Conservation (phyloP, 2,113 vertebrate genomes). For the Bambusicola thoracicus region DNA sequence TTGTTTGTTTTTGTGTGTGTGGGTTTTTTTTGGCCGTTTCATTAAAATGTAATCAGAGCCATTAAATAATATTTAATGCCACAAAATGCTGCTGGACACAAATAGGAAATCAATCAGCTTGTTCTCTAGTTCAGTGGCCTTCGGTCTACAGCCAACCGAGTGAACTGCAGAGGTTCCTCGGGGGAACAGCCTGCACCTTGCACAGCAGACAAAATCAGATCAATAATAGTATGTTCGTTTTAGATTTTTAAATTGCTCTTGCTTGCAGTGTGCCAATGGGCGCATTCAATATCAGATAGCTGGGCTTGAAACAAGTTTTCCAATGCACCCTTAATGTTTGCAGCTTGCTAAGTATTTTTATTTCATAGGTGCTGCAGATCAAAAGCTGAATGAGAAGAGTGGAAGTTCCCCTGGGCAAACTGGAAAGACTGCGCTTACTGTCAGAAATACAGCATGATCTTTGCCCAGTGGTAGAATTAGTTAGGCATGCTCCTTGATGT, state of each 20-base stretch:
- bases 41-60: slow-evolving; percentile 65
- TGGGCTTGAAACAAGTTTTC: slow-evolving; percentile 41
- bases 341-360: slow-evolving; percentile 13
- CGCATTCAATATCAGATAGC: neutral
- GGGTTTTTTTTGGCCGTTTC: slow-evolving; percentile 45
- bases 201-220: slow-evolving; percentile 59
- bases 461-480: neutral
- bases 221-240: slow-evolving; percentile 17
- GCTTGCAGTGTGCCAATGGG: slow-evolving; percentile 16
- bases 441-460: neutral
- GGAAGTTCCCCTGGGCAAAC: neutral
- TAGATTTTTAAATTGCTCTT: slow-evolving; percentile 48
- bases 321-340: neutral
- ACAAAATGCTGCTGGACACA: slow-evolving; percentile 30
- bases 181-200: slow-evolving; percentile 35
- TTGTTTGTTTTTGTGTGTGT: too few relatives aligned
- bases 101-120: slow-evolving; percentile 73
- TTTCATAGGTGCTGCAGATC: neutral
- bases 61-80: slow-evolving; percentile 58
- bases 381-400: neutral
- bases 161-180: neutral
- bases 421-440: neutral
- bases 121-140: slow-evolving; percentile 41
- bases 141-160: neutral
- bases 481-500: neutral